Base-by-base conservation (phyloP, 2,113 vertebrate genomes). In the Balaeniceps rex region DNA sequence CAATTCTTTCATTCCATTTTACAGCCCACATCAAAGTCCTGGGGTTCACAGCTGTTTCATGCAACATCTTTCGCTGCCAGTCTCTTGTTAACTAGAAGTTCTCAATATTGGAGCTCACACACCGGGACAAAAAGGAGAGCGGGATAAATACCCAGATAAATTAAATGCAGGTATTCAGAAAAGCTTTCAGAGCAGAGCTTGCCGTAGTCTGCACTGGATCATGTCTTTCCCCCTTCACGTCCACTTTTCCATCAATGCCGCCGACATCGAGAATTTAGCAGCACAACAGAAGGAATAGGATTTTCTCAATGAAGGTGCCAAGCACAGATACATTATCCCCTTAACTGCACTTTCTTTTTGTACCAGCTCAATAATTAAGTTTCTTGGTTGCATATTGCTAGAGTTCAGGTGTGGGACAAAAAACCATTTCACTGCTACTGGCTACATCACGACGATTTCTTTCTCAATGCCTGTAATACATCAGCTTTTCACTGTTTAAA, bases 401-500 rank as follows among this genome's bases (percentile, higher is more conserved):
- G 78, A 83, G 93, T 74, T 93, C 78, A 92, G 90, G 79, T 15
- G 87, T 16, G 83, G 94, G 83, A 89, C 63, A 78, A 77, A 89
- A 38, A 79, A 75, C 36, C 95, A 60, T 57, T 61, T 83, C 83
- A 40, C 29, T 49, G 64, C 87, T 16, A 3, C 25, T 21, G 58
- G 78, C 88, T 74, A 46, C 57, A 51, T 31, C 38, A 3, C n/a
- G 8, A 49, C 3, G 29, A 2, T 42, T 34, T 52, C 87, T n/a
- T 83, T 83, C 90, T 46, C 74, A 36, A 22, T 51, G 92, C 72
- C 76, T 34, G 0, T 4, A 69, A 54, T 10, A 7, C 31, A 31
- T 19, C n/a, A 12, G 65, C 25, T 36, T 46, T 24, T 4, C 90
- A 6, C 57, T 13, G 2, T 9, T 25, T 3, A 24, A 74, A 94